phyloP scores from a whole-genome alignment of 2,888 invertebrate genomes.

The Nipponacmea schrenckii region DNA sequence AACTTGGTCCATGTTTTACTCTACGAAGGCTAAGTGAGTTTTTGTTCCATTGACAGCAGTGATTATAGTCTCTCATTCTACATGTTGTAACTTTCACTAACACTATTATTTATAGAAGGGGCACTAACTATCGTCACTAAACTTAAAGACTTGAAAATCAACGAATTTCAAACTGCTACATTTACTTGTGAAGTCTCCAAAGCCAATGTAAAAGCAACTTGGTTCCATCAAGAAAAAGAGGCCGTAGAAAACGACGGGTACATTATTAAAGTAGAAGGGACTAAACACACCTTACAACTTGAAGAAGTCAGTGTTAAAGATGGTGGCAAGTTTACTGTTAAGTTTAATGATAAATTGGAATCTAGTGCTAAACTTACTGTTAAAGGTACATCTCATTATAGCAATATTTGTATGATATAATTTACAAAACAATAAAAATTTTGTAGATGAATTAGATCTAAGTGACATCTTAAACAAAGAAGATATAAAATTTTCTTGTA shows the following conservation, averaged over 20 bases:
- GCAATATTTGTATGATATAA: not conserved
- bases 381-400: slow-evolving; percentile 41
- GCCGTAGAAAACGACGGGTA: slow-evolving; percentile 80
- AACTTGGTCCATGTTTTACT: too few species aligned
- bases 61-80: too few species aligned
- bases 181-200: slow-evolving; percentile 51
- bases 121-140: slow-evolving; percentile 39
- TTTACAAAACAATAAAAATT: not conserved
- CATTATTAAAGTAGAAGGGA: slow-evolving; percentile 73
- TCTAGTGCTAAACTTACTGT: slow-evolving; percentile 49
- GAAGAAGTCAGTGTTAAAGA: slow-evolving; percentile 48
- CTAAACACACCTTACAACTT: slow-evolving; percentile 44
- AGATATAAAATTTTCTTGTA: too few species aligned
- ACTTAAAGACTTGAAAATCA: slow-evolving; percentile 39
- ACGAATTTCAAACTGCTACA: slow-evolving; percentile 43
- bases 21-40: too few species aligned
- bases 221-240: slow-evolving; percentile 51
- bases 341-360: slow-evolving; percentile 41
- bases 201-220: slow-evolving; percentile 41
- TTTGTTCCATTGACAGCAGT: too few species aligned
- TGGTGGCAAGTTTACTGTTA: slow-evolving; percentile 50
- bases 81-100: not conserved
- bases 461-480: not conserved
- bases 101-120: slow-evolving; percentile 30
- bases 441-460: not conserved